A percentile compares a stretch with the other conserved stretches of the same genome.
These are phyloP conservation scores for Xiphorhynchus elegans DNA, from an alignment of 2,113 vertebrate genomes.

Conservation along the genomic window DNA sequence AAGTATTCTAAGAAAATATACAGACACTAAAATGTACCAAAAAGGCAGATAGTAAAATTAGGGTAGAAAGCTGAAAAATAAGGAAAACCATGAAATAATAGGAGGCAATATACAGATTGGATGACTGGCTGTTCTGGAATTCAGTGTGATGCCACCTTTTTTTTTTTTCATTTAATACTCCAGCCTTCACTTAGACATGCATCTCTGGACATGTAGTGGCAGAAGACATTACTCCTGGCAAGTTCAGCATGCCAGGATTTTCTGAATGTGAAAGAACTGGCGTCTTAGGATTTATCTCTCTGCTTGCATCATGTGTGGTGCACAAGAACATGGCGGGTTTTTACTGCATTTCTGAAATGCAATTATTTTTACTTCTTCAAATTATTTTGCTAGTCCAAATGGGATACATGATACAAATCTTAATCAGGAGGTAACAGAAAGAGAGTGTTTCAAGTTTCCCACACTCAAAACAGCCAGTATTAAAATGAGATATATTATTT, in stretches of 20 bases:
- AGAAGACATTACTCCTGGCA: background rate
- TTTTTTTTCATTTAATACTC: background rate
- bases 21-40: background rate
- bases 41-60: background rate
- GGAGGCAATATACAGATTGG: background rate
- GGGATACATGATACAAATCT: background rate
- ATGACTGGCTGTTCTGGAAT: background rate
- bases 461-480: background rate
- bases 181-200: background rate
- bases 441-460: background rate
- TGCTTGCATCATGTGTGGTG: background rate
- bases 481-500: background rate
- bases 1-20: background rate
- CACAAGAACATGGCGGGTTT: rapidly evolving
- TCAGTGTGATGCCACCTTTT: background rate
- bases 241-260: background rate
- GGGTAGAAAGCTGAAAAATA: background rate
- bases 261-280: background rate
- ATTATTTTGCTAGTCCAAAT: background rate
- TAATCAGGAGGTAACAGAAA: background rate
- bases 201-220: background rate
- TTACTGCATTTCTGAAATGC: background rate
- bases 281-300: background rate
- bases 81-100: background rate
- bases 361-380: background rate